These are phyloP conservation scores for Cepaea nemoralis DNA, from an alignment of 1,140 invertebrate species.

Conservation along the genomic window DNA sequence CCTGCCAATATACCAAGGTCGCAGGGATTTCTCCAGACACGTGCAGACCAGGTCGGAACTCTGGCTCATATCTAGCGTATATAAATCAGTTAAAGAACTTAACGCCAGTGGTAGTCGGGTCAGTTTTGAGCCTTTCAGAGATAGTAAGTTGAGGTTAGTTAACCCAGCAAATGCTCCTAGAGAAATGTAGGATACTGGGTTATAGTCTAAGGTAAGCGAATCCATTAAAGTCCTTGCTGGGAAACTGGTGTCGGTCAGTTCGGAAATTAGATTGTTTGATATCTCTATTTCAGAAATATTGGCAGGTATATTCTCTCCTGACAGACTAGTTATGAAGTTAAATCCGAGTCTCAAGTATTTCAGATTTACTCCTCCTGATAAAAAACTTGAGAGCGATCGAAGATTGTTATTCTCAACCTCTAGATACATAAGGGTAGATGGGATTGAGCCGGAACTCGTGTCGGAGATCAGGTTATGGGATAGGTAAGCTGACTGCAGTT, in stretches of 20 bases:
- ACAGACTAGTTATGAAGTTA: background rate
- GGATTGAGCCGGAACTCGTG: background rate
- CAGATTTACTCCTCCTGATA: background rate
- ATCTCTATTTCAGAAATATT: background rate
- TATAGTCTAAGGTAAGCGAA: background rate
- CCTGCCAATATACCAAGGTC: background rate
- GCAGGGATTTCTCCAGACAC: background rate
- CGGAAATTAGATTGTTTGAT: background rate
- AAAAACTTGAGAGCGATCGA: background rate
- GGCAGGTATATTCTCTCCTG: background rate
- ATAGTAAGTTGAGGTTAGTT: background rate
- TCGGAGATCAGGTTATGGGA: background rate
- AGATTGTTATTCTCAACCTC: background rate
- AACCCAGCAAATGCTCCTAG: background rate
- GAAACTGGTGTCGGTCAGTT: background rate
- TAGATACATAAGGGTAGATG: background rate
- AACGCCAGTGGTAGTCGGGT: background rate
- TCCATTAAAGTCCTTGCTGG: background rate
- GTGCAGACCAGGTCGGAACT: background rate
- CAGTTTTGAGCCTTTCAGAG: background rate
- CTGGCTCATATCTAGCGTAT: background rate
- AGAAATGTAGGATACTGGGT: background rate
- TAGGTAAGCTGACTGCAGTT: background rate
- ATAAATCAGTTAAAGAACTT: background rate
- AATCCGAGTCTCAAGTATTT: background rate